A percentile compares a stretch with the other conserved stretches of the same genome.
These are phyloP conservation scores for Glandiceps talaboti DNA, from an alignment of 53 echinoderm and acorn worm genomes.

Conservation along the genomic window DNA sequence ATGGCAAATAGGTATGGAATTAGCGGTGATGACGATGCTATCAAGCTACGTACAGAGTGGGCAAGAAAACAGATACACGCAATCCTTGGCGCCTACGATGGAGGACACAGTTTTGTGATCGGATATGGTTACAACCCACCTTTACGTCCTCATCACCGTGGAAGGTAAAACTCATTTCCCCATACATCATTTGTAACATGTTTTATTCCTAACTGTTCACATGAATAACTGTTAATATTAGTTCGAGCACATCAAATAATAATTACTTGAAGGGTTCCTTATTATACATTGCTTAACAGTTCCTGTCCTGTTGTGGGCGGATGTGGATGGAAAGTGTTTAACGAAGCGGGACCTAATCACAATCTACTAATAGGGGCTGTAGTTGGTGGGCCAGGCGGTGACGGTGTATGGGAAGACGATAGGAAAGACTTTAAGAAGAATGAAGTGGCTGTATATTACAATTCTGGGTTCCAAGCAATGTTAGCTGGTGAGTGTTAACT, in stretches of 20 bases:
- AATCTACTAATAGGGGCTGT: neutral
- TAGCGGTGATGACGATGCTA: neutral
- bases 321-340: neutral
- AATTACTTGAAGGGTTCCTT: too few species aligned
- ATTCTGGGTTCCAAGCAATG: neutral
- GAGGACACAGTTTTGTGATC: neutral
- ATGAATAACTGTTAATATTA: too few species aligned
- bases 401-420: neutral
- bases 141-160: neutral
- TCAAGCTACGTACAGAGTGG: neutral
- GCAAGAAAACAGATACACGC: neutral
- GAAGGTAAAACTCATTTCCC: too few species aligned
- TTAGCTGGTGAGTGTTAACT: neutral
- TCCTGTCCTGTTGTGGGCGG: neutral
- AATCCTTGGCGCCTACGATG: neutral
- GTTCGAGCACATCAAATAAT: too few species aligned
- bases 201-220: too few species aligned
- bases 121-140: neutral
- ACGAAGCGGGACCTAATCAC: neutral
- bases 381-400: neutral
- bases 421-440: neutral
- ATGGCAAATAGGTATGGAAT: neutral
- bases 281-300: too few species aligned
- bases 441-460: neutral
- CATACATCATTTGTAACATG: too few species aligned